Evolutionary conservation across 1,140 invertebrate genomes (phyloP), one percentile per base, ranked within the genome.

Genomic region (Danaus melanippus): DNA sequence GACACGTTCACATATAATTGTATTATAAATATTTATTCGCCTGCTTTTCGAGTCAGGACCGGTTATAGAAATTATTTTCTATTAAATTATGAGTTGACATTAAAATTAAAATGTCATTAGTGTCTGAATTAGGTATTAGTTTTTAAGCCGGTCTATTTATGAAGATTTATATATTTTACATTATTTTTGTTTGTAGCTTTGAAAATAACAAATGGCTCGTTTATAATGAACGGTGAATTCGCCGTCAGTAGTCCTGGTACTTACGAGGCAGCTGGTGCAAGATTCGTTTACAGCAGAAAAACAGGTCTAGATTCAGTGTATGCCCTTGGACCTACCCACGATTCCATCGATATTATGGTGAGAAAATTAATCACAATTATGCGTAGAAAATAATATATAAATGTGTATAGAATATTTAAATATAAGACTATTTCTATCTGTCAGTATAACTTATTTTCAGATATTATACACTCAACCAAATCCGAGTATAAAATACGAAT

Each of bases 401-500:
- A 32, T 32, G 21, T 32, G 0, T 32, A 32, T 32, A 32, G 21
- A 3, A 32, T 32, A 32, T 32, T 15, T 32, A 32, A 32, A 32
- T 7, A 32, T 32, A 32, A 32, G 21, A 4, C 2, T 5, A 7
- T 0, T 32, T 32, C 0, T 32, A 32, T 3, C 21, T 32, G 21
- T 8, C 7, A 42, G 39, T 12, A 39, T 21, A 44, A 42, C n/a
- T 62, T 50, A 71, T 69, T 87, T 73, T 49, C 77, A 96, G 94
- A 88, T 96, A 50, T 87, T 94, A 50, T 93, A 92, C 67, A 92
- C 94, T 65, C 90, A 94, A 67, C 87, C 90, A 6, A 95, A 95
- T 84, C 92, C 92, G 6, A 95, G 93, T 10, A 94, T 97, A 60
- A 95, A 95, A 71, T 97, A 97, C 79, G 93, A 96, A 79, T 98